Conservation (phyloP, 2,113 vertebrate species). For the Delphinapterus leucas region DNA sequence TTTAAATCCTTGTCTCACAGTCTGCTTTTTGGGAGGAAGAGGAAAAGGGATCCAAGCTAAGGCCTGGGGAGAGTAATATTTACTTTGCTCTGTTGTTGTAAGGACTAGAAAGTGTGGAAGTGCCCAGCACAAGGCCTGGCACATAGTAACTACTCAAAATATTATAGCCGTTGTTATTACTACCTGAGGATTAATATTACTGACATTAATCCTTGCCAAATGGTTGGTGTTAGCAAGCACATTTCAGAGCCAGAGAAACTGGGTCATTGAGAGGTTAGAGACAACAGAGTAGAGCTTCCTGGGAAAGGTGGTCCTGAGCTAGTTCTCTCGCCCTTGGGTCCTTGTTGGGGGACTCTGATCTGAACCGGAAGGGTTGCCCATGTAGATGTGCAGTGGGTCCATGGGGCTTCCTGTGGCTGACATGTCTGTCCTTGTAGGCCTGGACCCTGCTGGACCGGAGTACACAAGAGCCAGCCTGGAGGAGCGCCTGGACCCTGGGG, state of each 20-base stretch:
- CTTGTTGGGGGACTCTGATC: not conserved
- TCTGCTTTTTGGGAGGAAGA: not conserved
- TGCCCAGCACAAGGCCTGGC: not conserved
- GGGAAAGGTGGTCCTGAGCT: not conserved
- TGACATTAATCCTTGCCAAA: not conserved
- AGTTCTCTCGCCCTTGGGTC: not conserved
- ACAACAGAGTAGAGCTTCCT: not conserved
- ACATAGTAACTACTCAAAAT: not conserved
- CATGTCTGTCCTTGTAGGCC: conserved; percentile 79
- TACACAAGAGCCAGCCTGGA: conserved; percentile 89
- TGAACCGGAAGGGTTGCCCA: not conserved
- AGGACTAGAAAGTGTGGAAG: not conserved
- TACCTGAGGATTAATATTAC: not conserved
- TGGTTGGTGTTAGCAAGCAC: not conserved
- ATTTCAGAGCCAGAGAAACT: not conserved
- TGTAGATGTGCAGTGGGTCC: not conserved
- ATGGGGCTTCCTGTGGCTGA: not conserved
- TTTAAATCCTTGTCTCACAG: not conserved
- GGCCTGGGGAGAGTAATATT: not conserved
- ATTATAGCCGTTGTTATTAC: not conserved
- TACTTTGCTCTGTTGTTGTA: not conserved
- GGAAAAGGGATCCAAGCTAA: not conserved
- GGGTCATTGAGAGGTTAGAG: not conserved
- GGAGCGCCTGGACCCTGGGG: conserved; percentile 92
- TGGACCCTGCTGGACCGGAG: conserved; percentile 94